Evolutionary conservation across 2,797 vertebrate genomes (phyloP), one percentile per base, ranked within the genome.

Genomic region (Malurus leucopterus): DNA sequence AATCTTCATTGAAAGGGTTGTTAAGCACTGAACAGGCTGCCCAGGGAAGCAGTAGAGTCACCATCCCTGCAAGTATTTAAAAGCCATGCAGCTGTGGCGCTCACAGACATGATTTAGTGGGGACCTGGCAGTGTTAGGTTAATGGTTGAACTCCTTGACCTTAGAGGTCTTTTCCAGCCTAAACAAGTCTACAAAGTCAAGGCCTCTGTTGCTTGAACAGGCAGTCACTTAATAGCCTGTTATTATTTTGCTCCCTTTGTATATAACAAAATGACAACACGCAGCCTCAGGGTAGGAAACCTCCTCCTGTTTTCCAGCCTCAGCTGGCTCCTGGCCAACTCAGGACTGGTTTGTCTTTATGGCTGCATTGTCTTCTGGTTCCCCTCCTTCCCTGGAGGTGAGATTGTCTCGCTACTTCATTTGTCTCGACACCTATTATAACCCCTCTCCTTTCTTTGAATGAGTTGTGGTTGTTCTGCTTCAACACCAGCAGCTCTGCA

Each of bases 221-320:
- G 19, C 50, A 70, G 44, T 20, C 34, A 49, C 49, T 51, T 7
- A 46, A 49, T n/a, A 87, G 30, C 53, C 50, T 34, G 29, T 13
- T 57, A 26, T 27, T 77, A 50, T 75, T 88, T 89, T 70, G 44
- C 29, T 70, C 49, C 19, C 46, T 89, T 49, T 88, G 9, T 53
- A 26, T 30, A 50, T 13, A 32, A 6, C 26, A 38, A 84, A 91
- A 55, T 3, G 13, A 72, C 1, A 9, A 76, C 27, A 34, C 23
- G 38, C 41, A 82, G 61, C 69, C 64, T 59, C 79, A 13, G 47
- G 40, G 50, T 54, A 74, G 59, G 47, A 91, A 91, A 84, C 24
- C 49, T 69, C 50, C 43, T 88, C 49, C 55, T 70, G 8, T 27
- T 26, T 88, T 75, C 34, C n/a, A 86, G 88, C 21, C 59, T 86